Evolutionary conservation across 2,888 invertebrate species (phyloP).

Genomic region (Azorinus chamasolen): DNA sequence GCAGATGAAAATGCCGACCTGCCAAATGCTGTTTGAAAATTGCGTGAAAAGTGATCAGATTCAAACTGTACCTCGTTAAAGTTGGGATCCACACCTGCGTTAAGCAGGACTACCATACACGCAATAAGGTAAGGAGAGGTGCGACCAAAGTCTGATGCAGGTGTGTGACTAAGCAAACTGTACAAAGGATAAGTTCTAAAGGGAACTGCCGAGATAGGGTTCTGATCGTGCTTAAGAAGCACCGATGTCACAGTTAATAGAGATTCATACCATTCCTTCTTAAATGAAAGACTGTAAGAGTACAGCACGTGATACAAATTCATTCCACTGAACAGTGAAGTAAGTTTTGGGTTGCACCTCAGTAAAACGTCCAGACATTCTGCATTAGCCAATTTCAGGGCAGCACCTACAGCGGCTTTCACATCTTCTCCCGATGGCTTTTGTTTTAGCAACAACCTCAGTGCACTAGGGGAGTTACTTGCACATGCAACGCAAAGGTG

Average conservation of each 20-base stretch:
- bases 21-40: constrained; percentile 75
- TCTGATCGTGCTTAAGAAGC: constrained; percentile 74
- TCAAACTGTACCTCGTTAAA: constrained; percentile 79
- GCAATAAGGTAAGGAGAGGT: constrained; percentile 71
- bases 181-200: constrained; percentile 82
- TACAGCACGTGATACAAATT: constrained; percentile 82
- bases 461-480: constrained; percentile 75
- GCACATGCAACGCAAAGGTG: constrained; percentile 76
- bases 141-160: constrained; percentile 71
- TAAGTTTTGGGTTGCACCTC: constrained; percentile 64
- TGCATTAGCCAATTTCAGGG: constrained; percentile 75
- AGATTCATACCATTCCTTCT: constrained; percentile 72
- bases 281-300: constrained; percentile 77
- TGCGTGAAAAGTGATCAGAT: constrained; percentile 46
- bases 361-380: constrained; percentile 79
- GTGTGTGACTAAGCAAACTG: constrained; percentile 77
- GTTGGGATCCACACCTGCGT: constrained; percentile 81
- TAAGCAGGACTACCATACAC: constrained; percentile 70
- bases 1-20: constrained; percentile 78
- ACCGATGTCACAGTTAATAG: constrained; percentile 77
- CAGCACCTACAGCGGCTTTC: constrained; percentile 76
- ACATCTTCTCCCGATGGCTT: constrained; percentile 61
- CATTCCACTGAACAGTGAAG: constrained; percentile 76
- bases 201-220: constrained; percentile 72
- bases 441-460: constrained; percentile 73